phyloP scores from a whole-genome alignment of 1,140 invertebrate genomes.

The Lucilia sericata region DNA sequence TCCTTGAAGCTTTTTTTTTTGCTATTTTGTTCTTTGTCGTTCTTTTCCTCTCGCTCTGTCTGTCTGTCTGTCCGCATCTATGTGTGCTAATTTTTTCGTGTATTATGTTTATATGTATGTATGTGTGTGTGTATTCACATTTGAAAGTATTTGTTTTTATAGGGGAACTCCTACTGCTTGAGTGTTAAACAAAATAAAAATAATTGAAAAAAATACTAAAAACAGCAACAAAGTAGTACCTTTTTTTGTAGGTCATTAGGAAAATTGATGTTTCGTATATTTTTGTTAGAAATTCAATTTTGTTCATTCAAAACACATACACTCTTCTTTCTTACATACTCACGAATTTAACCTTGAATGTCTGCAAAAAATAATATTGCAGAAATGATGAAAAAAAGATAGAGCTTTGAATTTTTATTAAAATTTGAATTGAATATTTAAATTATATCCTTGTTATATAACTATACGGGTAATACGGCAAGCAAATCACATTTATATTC shows the following conservation, averaged over 20 bases:
- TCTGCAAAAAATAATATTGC: not conserved
- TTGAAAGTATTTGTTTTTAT: not conserved
- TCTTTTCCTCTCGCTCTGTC: not conserved
- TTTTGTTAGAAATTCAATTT: not conserved
- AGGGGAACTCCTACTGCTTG: constrained; percentile 21
- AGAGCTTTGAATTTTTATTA: not conserved
- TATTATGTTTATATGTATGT: not conserved
- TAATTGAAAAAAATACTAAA: not conserved
- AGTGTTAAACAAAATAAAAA: not conserved
- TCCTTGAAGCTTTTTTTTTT: constrained; percentile 1
- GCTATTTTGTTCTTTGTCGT: not conserved
- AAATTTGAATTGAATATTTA: not conserved
- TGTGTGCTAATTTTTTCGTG: constrained; percentile 11
- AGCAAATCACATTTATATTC: not conserved
- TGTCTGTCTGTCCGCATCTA: not conserved
- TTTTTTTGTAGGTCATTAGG: constrained; percentile 21
- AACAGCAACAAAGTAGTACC: constrained; percentile 12
- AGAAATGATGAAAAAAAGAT: not conserved
- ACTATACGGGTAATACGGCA: not conserved
- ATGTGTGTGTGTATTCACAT: not conserved
- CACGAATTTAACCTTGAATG: not conserved
- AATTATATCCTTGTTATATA: not conserved
- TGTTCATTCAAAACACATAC: not conserved
- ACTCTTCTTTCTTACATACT: not conserved
- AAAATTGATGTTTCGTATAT: not conserved